phyloP scores from a whole-genome alignment of 2,888 invertebrate species.

The Thereva nobilitata region DNA sequence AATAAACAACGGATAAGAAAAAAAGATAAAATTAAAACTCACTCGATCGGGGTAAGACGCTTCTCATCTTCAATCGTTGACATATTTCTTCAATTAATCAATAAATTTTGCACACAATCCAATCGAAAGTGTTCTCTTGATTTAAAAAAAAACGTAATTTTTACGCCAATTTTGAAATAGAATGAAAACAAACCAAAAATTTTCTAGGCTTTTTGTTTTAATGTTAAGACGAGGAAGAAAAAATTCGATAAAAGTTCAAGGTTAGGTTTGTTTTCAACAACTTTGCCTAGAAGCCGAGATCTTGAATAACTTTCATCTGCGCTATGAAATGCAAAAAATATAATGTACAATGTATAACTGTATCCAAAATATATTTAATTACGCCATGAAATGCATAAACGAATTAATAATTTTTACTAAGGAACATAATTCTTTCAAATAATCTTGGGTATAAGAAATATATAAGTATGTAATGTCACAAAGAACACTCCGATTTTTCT shows the following conservation, averaged over 20 bases:
- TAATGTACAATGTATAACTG: neutral
- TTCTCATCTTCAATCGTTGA: slow-evolving; percentile 14
- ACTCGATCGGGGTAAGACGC: slow-evolving; percentile 41
- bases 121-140: no score
- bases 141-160: no score
- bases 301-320: neutral
- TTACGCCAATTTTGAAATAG: no score
- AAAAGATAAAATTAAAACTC: slow-evolving; percentile 9
- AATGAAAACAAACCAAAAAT: no score
- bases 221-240: neutral
- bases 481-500: no score
- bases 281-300: neutral
- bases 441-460: no score
- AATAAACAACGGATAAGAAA: neutral
- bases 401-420: no score
- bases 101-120: slow-evolving; percentile 5
- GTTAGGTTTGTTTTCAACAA: slow-evolving; percentile 18
- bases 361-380: no score
- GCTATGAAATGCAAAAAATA: slow-evolving; percentile 7
- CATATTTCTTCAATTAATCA: slow-evolving; percentile 1
- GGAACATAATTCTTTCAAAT: no score
- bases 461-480: no score
- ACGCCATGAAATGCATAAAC: no score
- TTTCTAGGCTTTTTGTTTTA: no score
- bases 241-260: slow-evolving; percentile 33